Evolutionary conservation across 1,140 invertebrate genomes (phyloP).

Genomic region (Pygmarrhopalites habei): DNA sequence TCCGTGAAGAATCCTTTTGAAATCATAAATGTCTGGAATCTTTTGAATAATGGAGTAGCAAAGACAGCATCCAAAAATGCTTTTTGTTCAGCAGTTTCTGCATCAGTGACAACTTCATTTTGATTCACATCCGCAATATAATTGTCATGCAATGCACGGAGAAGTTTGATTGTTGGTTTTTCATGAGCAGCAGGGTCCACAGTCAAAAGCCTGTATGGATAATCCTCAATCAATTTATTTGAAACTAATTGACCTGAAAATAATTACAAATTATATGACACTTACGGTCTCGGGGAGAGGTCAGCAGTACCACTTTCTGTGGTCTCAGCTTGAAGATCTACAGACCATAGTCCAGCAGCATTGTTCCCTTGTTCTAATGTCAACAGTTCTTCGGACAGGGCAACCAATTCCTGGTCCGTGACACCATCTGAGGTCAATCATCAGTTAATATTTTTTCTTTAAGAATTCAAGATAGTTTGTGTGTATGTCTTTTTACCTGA

Average conservation of each 20-base stretch:
- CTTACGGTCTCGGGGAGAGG: constrained; percentile 64
- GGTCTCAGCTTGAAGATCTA: constrained; percentile 65
- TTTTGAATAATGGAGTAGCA: constrained; percentile 48
- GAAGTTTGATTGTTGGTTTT: constrained; percentile 22
- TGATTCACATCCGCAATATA: constrained; percentile 40
- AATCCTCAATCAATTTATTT: not conserved
- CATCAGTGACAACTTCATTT: constrained; percentile 44
- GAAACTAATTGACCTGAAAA: not conserved
- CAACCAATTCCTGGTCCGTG: constrained; percentile 55
- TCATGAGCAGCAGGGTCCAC: constrained; percentile 23
- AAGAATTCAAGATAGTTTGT: too few relatives aligned
- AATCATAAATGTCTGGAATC: constrained; percentile 45
- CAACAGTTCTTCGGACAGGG: constrained; percentile 61
- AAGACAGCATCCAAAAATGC: constrained; percentile 48
- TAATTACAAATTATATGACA: too few relatives aligned
- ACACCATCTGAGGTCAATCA: constrained; percentile 39
- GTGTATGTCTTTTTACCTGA: too few relatives aligned
- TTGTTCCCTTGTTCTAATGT: constrained; percentile 60
- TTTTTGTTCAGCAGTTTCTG: constrained; percentile 45
- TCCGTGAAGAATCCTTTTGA: constrained; percentile 41
- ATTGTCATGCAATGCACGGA: constrained; percentile 37
- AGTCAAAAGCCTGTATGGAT: constrained; percentile 24
- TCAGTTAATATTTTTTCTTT: too few relatives aligned
- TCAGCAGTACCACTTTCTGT: constrained; percentile 56
- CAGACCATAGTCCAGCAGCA: constrained; percentile 55